A percentile compares a stretch with the other conserved stretches of the same genome.
These are phyloP conservation scores for Alcedo quadribrachys DNA, from an alignment of 2,797 vertebrate genomes.

Conservation along the genomic window DNA sequence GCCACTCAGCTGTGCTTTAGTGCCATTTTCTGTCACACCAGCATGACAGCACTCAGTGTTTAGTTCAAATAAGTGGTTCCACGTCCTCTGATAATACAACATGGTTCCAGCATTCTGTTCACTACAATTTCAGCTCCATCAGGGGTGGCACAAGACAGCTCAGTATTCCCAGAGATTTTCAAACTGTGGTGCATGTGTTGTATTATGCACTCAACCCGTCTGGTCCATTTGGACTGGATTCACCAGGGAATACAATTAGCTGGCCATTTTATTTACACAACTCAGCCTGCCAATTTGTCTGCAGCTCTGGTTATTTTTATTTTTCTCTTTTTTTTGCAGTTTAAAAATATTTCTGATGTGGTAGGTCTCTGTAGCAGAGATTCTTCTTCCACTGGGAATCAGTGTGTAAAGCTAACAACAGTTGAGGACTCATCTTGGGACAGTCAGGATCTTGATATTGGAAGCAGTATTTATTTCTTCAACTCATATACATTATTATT, in stretches of 20 bases:
- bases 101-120: conserved; percentile 86
- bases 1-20: conserved; percentile 86
- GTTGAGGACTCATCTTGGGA: neutral
- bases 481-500: neutral
- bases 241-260: conserved; percentile 72
- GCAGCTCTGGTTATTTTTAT: conserved; percentile 29
- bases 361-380: neutral
- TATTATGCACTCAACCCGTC: conserved; percentile 82
- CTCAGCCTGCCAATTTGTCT: conserved; percentile 55
- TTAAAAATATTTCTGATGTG: conserved; percentile 7
- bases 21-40: conserved; percentile 90
- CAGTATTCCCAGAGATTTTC: conserved; percentile 83
- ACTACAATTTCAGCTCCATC: conserved; percentile 80
- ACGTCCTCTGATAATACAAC: conserved; percentile 90
- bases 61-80: conserved; percentile 88
- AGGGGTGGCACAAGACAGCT: conserved; percentile 74
- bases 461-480: neutral
- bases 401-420: neutral
- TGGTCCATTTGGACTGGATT: conserved; percentile 78
- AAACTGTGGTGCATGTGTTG: conserved; percentile 76
- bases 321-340: neutral
- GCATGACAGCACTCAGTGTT: conserved; percentile 89
- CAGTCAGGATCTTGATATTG: neutral
- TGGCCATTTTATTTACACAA: conserved; percentile 60
- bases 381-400: neutral